Evolutionary conservation across 1,140 invertebrate genomes (phyloP), one percentile per base, ranked within the genome.

Genomic region (Scylla paramamosain): DNA sequence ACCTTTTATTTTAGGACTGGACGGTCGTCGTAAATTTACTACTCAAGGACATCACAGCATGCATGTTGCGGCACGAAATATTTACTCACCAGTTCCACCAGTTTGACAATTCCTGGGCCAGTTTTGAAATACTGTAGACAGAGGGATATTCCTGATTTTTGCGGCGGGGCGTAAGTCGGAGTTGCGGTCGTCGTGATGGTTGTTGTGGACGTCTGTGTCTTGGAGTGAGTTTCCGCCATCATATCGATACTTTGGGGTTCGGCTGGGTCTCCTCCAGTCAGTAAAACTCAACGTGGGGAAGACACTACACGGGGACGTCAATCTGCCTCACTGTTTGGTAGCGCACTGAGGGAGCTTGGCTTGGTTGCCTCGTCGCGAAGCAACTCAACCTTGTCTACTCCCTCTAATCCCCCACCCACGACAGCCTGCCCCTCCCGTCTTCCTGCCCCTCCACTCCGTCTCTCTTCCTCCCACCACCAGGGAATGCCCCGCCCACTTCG

Each of bases 171-270:
- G 83, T 95, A 95, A 14, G 94, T 95, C 91, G 94, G 94, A 31
- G 93, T 83, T 29, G 92, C 45, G 6, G 93, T 94, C 0, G 91
- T 89, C n/a, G 94, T 95, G 4, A 59, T 67, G 12, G 91, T 92
- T 3, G 94, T 95, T 0, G 94, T 92, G 12, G 94, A 95, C 20
- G 92, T 86, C 39, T 95, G 91, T 16, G 94, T 92, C 52, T 95
- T 95, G 16, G 94, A 32, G 91, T 95, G 94, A n/a, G 94, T 92
- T 28, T 95, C 94, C 25, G 94, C 94, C 94, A 95, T 95, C 94
- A 95, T 95, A 82, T 45, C 48, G 89, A 0, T 82, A 20, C 83
- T 46, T 83, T 14, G 88, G 67, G 89, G 28, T 32, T 28, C 28
- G 77, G n/a, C 45, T 28, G 32, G 82, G 67, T 48, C 29, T 92